Base-by-base conservation (phyloP, 2,797 vertebrate species). In the Galaxias olidus region DNA sequence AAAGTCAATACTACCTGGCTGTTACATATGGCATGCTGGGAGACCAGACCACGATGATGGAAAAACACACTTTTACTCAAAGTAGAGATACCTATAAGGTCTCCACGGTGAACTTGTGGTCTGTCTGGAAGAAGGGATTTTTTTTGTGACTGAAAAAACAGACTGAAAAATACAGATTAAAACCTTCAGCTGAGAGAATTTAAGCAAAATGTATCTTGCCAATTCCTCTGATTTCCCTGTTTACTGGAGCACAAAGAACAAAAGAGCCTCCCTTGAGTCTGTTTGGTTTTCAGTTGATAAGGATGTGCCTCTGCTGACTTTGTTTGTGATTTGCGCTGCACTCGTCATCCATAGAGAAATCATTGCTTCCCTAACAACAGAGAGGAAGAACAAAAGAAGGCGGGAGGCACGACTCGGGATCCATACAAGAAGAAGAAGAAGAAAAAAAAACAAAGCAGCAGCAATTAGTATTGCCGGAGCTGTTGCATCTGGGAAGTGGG, bases 251-350 rank as follows among this genome's bases (percentile, higher is more conserved):
- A 63, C 65, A 71, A 65, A 76, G 77, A 65, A 49, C 12, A 17
- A 61, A 44, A 48, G 65, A 74, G 46, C 47, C 67, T 81, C 61
- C 61, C 47, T 80, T 82, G 84, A 71, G 74, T 80, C 54, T 40
- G 8, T 18, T 72, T 75, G 69, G 69, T 76, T 84, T 72, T 72
- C 63, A 10, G 59, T 73, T 71, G 78, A 72, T 47, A 12, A 63
- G 69, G 54, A 49, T 74, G 19, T 59, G 53, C 14, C 66, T 75
- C 63, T 52, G 7, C 18, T 17, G 12, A 55, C 53, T 82, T 79
- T 81, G 76, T 83, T 82, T 59, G n/a, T 65, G 68, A 78, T 73
- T 70, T 70, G n/a, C 73, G 78, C 77, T 77, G 61, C 62, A 58
- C 68, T 10, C 58, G 69, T 30, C 67, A 78, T 74, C 71, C 78